Conservation (phyloP, 2,888 invertebrate species). For the Nemoura dubitans region DNA sequence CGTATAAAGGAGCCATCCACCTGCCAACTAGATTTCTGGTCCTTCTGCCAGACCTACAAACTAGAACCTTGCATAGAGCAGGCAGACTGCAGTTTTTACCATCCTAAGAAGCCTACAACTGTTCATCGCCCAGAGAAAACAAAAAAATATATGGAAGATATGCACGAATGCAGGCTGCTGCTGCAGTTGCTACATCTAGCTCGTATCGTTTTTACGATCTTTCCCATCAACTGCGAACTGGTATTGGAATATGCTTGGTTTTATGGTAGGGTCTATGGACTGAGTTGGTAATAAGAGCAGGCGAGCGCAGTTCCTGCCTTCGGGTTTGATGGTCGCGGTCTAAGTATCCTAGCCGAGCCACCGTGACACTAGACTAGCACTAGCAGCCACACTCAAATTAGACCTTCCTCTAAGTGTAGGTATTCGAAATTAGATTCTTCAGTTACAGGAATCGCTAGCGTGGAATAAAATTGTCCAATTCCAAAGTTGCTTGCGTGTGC, state of each 20-base stretch:
- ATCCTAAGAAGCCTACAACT: neutral
- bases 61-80: neutral
- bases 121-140: neutral
- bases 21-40: conserved; percentile 25
- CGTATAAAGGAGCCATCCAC: conserved; percentile 28
- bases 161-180: neutral
- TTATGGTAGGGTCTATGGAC: neutral
- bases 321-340: neutral
- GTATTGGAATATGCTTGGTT: conserved; percentile 5
- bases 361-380: neutral
- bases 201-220: conserved; percentile 2
- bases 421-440: neutral
- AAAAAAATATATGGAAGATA: neutral
- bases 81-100: neutral
- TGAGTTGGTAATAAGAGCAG: neutral
- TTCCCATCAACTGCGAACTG: conserved; percentile 12
- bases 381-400: neutral
- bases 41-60: neutral
- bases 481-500: too few species aligned
- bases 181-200: neutral
- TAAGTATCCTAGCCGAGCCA: neutral
- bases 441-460: neutral
- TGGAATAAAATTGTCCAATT: too few species aligned
- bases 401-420: neutral
- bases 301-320: neutral